Percentiles rank a stretch among this genome's conserved stretches.
These are phyloP conservation scores for Podarcis cretensis DNA, from an alignment of 2,113 vertebrate species.

Conservation along the genomic window DNA sequence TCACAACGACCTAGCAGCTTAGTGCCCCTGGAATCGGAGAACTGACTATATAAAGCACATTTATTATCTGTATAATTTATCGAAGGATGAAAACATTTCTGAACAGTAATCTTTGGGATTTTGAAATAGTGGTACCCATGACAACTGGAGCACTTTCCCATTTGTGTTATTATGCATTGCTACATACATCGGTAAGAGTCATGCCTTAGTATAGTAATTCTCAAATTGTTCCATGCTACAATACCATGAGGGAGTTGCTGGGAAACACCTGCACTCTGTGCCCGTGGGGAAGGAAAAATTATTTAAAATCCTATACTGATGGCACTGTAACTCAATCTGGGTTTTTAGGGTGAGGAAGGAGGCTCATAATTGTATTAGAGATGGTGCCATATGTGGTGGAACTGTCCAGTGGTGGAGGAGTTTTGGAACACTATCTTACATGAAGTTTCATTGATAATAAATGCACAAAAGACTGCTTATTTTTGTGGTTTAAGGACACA, in stretches of 20 bases:
- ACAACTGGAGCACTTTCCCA: not conserved
- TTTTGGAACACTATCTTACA: too few species aligned
- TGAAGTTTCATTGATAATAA: too few species aligned
- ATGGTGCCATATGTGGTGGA: too few species aligned
- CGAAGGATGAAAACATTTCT: not conserved
- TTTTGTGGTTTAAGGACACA: too few species aligned
- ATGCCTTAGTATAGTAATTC: not conserved
- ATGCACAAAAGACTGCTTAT: too few species aligned
- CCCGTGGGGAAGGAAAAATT: too few species aligned
- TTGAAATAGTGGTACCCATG: not conserved
- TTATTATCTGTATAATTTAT: not conserved
- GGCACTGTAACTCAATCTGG: too few species aligned
- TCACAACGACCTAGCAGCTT: not conserved
- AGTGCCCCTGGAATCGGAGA: not conserved
- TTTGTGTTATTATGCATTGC: not conserved
- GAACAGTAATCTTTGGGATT: constrained; percentile 4
- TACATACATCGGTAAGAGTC: not conserved
- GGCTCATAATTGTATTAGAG: too few species aligned
- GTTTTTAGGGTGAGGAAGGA: too few species aligned
- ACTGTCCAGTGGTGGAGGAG: too few species aligned
- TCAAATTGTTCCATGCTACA: not conserved
- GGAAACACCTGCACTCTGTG: too few species aligned
- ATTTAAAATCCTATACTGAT: too few species aligned
- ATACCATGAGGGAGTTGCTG: not conserved
- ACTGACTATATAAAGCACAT: not conserved